Percentiles rank a stretch among this genome's conserved stretches.
Evolutionary conservation across 2,888 invertebrate species (phyloP).

Genomic region (Tholera decimalis): DNA sequence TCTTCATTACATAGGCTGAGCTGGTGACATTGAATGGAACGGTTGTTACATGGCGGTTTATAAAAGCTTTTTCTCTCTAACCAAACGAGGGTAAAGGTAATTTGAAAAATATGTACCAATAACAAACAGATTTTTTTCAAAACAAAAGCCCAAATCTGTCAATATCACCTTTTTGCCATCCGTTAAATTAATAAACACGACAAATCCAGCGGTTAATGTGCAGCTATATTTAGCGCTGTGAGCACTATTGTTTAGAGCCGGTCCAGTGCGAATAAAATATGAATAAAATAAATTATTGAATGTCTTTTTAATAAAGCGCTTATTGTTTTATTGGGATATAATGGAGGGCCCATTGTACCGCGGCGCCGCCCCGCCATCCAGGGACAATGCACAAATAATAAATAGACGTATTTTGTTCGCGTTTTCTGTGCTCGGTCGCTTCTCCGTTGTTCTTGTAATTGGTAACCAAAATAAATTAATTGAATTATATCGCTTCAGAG

Average conservation of each 20-base stretch:
- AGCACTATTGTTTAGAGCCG: constrained; percentile 82
- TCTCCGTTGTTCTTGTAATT: constrained; percentile 87
- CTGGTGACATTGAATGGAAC: constrained; percentile 31
- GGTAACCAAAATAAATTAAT: constrained; percentile 88
- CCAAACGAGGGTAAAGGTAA: background rate
- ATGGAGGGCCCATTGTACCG: constrained; percentile 83
- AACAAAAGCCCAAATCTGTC: constrained; percentile 59
- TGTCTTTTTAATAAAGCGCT: constrained; percentile 90
- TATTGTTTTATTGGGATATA: constrained; percentile 90
- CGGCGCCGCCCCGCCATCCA: constrained; percentile 83
- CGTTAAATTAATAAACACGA: constrained; percentile 53
- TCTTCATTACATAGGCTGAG: constrained; percentile 54
- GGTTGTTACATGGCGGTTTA: constrained; percentile 10
- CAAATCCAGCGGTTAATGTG: constrained; percentile 58
- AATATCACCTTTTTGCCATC: constrained; percentile 51
- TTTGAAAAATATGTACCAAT: constrained; percentile 33
- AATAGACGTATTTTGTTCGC: constrained; percentile 89
- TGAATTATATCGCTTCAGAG: constrained; percentile 86
- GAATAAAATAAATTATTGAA: constrained; percentile 90
- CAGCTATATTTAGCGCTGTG: constrained; percentile 67
- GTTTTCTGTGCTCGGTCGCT: constrained; percentile 87
- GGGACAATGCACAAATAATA: constrained; percentile 88
- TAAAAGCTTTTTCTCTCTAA: background rate
- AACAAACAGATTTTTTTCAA: constrained; percentile 37
- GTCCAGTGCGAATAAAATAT: constrained; percentile 86